Evolutionary conservation across 2,888 invertebrate genomes (phyloP).

Genomic region (Gasteruption jaculator): DNA sequence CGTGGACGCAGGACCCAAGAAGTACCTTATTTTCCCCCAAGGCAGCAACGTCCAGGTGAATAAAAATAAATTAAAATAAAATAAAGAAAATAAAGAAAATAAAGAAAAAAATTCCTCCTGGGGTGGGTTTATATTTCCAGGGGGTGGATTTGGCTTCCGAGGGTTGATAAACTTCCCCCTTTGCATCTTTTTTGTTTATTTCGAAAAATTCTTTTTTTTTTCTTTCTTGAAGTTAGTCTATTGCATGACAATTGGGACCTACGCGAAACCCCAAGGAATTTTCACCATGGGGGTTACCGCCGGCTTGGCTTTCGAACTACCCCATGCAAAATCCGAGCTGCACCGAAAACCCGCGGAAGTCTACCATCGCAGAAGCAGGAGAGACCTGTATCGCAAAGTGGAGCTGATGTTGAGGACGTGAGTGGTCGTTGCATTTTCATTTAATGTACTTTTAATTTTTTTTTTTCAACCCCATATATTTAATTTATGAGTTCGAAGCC

Average conservation of each 20-base stretch:
- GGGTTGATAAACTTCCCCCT: no score
- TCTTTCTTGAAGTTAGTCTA: conserved; percentile 59
- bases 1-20: conserved; percentile 46
- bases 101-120: not conserved
- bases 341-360: conserved; percentile 50
- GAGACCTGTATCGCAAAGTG: conserved; percentile 61
- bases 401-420: conserved; percentile 62
- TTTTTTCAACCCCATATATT: no score
- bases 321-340: conserved; percentile 56
- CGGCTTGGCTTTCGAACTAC: conserved; percentile 73
- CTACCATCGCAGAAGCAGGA: conserved; percentile 59
- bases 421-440: no score
- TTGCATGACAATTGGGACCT: conserved; percentile 59
- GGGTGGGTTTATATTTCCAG: no score
- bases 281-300: conserved; percentile 70
- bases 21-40: conserved; percentile 60
- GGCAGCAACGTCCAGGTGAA: conserved; percentile 63
- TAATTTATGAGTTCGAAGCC: no score
- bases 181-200: no score
- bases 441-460: no score
- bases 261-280: conserved; percentile 56
- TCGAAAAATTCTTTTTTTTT: no score
- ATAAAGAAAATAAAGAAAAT: not conserved
- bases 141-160: no score
- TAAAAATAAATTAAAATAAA: conserved; percentile 28